Conservation (phyloP, 1,140 invertebrate genomes). For the Cyclargus thomasi region DNA sequence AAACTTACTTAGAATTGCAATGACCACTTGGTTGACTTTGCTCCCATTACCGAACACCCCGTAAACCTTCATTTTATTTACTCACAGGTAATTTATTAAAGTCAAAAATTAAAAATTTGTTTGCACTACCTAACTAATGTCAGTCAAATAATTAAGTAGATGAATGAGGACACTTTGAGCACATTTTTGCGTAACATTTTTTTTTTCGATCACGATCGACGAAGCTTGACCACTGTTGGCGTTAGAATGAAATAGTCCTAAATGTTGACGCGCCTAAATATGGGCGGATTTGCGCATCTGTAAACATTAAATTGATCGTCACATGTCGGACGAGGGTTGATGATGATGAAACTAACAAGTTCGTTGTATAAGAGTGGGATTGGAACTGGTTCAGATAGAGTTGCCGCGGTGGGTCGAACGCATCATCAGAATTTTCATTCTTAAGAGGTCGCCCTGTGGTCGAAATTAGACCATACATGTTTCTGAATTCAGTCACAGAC, state of each 20-base stretch:
- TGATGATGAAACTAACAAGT: background rate
- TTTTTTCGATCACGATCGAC: slow-evolving; percentile 3
- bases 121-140: background rate
- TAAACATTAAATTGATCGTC: background rate
- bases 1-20: slow-evolving; percentile 46
- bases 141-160: background rate
- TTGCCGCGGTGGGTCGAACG: too few relatives aligned
- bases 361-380: background rate
- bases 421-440: too few relatives aligned
- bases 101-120: background rate
- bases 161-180: background rate
- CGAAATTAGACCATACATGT: too few relatives aligned
- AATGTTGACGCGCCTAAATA: background rate
- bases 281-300: background rate
- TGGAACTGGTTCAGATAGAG: background rate
- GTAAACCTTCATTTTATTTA: slow-evolving; percentile 22
- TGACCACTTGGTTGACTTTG: slow-evolving; percentile 48
- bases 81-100: slow-evolving; percentile 5
- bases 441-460: too few relatives aligned
- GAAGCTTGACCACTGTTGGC: slow-evolving; percentile 5
- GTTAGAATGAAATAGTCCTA: background rate
- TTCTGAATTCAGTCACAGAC: too few relatives aligned
- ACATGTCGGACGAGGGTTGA: background rate
- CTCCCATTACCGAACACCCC: slow-evolving; percentile 31
- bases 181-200: slow-evolving; percentile 1